These are phyloP conservation scores for Coboldia fuscipes DNA, from an alignment of 1,140 invertebrate species.

Conservation along the genomic window DNA sequence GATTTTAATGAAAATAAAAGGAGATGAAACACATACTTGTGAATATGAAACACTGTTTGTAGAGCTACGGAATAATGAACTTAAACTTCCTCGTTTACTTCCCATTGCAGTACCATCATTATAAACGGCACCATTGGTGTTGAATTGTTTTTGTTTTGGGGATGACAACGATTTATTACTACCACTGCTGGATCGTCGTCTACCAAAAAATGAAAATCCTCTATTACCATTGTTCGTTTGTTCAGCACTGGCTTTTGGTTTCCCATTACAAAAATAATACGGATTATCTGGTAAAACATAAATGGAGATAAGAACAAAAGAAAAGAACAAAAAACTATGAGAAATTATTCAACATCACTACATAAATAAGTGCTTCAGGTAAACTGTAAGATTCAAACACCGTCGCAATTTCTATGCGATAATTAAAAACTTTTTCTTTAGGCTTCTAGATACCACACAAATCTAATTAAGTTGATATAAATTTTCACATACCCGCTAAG, in stretches of 20 bases:
- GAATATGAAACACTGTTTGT: not conserved
- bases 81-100: not conserved
- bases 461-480: too few relatives aligned
- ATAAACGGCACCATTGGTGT: not conserved
- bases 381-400: too few relatives aligned
- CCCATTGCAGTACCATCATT: not conserved
- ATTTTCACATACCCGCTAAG: too few relatives aligned
- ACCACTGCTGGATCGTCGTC: not conserved
- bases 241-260: not conserved
- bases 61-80: not conserved
- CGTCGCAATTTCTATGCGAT: too few relatives aligned
- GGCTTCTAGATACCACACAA: too few relatives aligned
- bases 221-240: not conserved
- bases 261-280: not conserved
- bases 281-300: not conserved
- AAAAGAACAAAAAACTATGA: too few relatives aligned
- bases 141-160: not conserved
- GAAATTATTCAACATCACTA: too few relatives aligned
- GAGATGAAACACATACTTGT: too few relatives aligned
- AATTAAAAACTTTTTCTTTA: too few relatives aligned
- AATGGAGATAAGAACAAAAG: too few relatives aligned
- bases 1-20: too few relatives aligned
- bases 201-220: slow-evolving; percentile 1
- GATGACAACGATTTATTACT: not conserved
- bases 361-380: too few relatives aligned